phyloP scores from a whole-genome alignment of 2,888 invertebrate genomes.

The Heterodera filipjevi region DNA sequence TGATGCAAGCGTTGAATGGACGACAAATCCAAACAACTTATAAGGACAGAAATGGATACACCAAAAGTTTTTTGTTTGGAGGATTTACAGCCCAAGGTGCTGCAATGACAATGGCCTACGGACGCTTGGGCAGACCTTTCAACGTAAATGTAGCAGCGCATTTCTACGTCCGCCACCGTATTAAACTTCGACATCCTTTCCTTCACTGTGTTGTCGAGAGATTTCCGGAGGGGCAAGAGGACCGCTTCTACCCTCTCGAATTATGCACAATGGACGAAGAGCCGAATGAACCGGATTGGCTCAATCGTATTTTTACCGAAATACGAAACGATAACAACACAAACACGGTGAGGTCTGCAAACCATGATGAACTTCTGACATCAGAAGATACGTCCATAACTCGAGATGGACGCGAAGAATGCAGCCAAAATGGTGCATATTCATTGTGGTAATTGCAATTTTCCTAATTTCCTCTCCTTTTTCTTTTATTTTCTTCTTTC shows the following conservation, averaged over 20 bases:
- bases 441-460: not conserved
- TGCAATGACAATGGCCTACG: not conserved
- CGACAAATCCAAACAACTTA: not conserved
- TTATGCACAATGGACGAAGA: not conserved
- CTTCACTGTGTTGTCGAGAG: conserved; percentile 4
- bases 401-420: not conserved
- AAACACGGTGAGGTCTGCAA: too few relatives aligned
- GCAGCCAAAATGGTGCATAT: not conserved
- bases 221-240: not conserved
- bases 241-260: not conserved
- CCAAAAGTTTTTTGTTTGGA: conserved; percentile 8
- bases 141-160: conserved; percentile 13
- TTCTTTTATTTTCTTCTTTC: not conserved
- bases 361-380: too few relatives aligned
- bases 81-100: conserved; percentile 1
- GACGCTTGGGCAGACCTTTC: not conserved
- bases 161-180: conserved; percentile 9
- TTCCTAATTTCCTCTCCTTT: not conserved
- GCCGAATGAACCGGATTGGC: not conserved
- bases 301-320: not conserved
- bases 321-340: not conserved
- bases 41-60: not conserved
- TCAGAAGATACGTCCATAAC: not conserved
- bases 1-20: not conserved
- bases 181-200: not conserved